Percentiles rank a stretch among this genome's conserved stretches.
These are phyloP conservation scores for Chaenodraco wilsoni DNA, from an alignment of 2,797 vertebrate species.

Conservation along the genomic window DNA sequence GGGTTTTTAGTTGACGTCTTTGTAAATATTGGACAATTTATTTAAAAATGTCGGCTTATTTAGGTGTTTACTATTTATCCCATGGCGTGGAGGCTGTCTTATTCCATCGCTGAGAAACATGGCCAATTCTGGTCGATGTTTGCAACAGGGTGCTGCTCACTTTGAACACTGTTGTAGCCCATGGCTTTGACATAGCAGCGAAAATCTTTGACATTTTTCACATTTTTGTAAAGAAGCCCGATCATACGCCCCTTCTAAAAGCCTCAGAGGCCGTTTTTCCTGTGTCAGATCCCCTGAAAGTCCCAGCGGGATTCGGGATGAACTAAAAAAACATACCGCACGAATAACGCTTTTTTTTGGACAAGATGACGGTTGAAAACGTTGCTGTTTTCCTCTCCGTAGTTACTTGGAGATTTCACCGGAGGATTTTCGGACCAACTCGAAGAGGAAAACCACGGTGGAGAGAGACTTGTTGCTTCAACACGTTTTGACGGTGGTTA, in stretches of 20 bases:
- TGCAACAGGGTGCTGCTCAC: constrained; percentile 88
- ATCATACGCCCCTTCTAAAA: constrained; percentile 77
- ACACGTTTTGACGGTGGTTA: constrained; percentile 71
- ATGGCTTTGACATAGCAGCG: constrained; percentile 81
- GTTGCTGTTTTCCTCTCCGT: constrained; percentile 86
- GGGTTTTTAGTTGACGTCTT: constrained; percentile 60
- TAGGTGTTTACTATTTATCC: constrained; percentile 49
- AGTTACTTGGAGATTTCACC: constrained; percentile 90
- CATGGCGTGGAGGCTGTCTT: constrained; percentile 61
- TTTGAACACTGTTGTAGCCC: constrained; percentile 80
- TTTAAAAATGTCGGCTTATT: constrained; percentile 47
- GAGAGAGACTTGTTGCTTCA: constrained; percentile 93
- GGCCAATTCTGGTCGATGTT: constrained; percentile 71
- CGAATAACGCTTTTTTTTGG: constrained; percentile 66
- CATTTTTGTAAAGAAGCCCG: constrained; percentile 83
- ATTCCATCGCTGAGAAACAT: constrained; percentile 69
- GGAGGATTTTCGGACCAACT: constrained; percentile 92
- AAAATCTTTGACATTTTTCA: constrained; percentile 89
- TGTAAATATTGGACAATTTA: constrained; percentile 47
- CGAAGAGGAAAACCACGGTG: constrained; percentile 86
- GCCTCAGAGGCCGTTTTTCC: constrained; percentile 65
- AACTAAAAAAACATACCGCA: constrained; percentile 42
- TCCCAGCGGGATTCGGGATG: constrained; percentile 46
- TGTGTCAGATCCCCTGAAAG: constrained; percentile 47
- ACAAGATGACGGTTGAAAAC: constrained; percentile 91